Conservation (phyloP, 2,113 vertebrate genomes). For the Porphyrio hochstetteri region DNA sequence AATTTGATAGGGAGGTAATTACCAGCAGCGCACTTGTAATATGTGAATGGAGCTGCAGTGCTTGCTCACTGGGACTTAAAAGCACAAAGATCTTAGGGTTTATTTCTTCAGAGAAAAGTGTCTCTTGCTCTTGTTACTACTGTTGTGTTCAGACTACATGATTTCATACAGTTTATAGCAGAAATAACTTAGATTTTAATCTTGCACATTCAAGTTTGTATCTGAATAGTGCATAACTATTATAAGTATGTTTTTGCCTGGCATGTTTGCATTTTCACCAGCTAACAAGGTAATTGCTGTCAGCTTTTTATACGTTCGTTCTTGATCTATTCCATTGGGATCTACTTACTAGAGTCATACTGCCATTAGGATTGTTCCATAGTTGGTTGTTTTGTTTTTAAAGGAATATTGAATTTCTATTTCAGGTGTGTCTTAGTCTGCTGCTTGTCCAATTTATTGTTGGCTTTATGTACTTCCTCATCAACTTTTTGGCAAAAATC, state of each 20-base stretch:
- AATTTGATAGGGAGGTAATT: neutral
- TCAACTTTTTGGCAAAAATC: neutral
- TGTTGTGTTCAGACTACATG: neutral
- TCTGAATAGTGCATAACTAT: neutral
- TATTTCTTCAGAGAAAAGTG: neutral
- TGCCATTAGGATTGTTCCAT: neutral
- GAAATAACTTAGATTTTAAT: neutral
- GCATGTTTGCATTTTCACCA: neutral
- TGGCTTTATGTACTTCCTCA: neutral
- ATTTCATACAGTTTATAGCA: rapidly evolving
- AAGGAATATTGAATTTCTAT: neutral
- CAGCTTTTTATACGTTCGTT: neutral
- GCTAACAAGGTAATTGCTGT: neutral
- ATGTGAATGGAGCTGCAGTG: neutral
- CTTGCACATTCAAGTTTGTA: neutral
- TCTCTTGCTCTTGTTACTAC: neutral
- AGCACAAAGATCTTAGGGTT: neutral
- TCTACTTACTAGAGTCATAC: neutral
- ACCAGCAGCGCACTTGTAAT: neutral
- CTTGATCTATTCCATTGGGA: neutral
- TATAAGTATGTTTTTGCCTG: neutral
- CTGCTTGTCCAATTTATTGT: neutral
- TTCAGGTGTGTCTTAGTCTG: neutral
- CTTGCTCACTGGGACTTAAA: neutral
- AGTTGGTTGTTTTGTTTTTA: neutral